Conservation (phyloP, 2,113 vertebrate genomes). For the Dinomys branickii region DNA sequence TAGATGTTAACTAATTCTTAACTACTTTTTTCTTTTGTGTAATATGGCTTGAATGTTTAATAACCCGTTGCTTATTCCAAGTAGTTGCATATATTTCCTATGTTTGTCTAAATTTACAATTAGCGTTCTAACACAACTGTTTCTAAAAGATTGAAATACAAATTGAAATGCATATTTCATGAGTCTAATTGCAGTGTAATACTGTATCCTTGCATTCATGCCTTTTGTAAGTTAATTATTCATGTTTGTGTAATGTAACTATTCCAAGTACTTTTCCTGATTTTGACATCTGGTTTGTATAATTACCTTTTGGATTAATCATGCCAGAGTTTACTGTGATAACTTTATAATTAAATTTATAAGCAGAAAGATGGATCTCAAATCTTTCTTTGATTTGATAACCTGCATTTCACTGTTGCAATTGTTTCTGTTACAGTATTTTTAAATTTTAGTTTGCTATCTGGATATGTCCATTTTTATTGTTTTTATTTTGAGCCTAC, state of each 20-base stretch:
- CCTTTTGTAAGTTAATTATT: not conserved
- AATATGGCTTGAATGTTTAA: not conserved
- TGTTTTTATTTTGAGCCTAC: not conserved
- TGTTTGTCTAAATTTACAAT: not conserved
- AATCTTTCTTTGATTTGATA: not conserved
- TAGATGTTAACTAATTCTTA: not conserved
- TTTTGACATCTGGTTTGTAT: not conserved
- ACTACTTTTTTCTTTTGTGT: not conserved
- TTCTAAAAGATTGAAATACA: not conserved
- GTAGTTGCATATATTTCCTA: not conserved
- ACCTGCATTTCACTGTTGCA: not conserved
- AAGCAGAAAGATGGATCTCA: not conserved
- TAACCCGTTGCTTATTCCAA: not conserved
- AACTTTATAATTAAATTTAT: not conserved
- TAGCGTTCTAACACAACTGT: not conserved
- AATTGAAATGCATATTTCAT: not conserved
- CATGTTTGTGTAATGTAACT: not conserved
- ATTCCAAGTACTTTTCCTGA: not conserved
- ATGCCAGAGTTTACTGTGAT: not conserved
- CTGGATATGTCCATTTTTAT: not conserved
- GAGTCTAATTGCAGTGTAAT: not conserved
- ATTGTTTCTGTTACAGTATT: not conserved
- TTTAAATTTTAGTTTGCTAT: not conserved
- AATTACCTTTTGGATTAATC: not conserved
- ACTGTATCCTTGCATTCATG: not conserved